Conservation (phyloP, 2,797 vertebrate genomes). For the Smutsia gigantea region DNA sequence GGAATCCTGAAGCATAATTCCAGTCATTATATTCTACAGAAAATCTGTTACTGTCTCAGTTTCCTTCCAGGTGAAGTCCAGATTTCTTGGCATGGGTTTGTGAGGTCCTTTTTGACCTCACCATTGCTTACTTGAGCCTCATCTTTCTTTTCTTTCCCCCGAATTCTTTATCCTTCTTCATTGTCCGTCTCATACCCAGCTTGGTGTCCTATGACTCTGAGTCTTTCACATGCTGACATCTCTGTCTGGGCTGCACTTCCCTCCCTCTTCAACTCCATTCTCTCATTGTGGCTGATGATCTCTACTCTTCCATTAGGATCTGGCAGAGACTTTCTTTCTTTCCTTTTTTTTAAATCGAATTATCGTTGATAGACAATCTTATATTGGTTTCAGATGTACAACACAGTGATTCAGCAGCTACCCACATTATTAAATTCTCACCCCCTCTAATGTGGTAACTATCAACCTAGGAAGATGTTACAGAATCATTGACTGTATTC, state of each 20-base stretch:
- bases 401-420: no score
- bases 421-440: no score
- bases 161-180: background rate
- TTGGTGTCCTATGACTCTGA: background rate
- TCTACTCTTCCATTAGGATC: background rate
- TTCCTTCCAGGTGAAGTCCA: background rate
- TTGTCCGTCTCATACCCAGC: background rate
- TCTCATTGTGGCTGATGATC: background rate
- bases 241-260: background rate
- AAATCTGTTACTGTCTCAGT: background rate
- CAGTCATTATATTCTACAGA: background rate
- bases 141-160: background rate
- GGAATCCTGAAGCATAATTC: background rate
- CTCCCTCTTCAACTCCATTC: background rate
- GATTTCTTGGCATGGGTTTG: background rate
- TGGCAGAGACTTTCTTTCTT: background rate
- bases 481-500: no score
- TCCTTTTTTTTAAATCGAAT: no score
- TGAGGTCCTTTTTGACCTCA: background rate
- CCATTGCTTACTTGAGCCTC: background rate
- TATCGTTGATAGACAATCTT: no score
- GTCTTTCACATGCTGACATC: background rate
- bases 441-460: no score
- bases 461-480: no score
- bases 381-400: no score